A percentile compares a stretch with the other conserved stretches of the same genome.
Evolutionary conservation across 2,113 vertebrate species (phyloP).

Genomic region (Xiphophorus hellerii): DNA sequence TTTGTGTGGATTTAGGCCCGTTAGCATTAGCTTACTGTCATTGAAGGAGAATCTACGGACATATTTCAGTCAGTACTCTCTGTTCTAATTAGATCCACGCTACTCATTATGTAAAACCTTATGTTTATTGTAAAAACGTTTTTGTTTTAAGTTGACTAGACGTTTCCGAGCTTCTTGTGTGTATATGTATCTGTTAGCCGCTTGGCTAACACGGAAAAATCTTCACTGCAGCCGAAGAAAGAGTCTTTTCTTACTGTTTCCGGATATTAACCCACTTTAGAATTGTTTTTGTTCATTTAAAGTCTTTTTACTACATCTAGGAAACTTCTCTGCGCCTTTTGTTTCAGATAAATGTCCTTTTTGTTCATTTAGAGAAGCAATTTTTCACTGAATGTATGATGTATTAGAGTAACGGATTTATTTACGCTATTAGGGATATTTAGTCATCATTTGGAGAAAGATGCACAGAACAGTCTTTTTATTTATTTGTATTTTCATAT

Average conservation of each 20-base stretch:
- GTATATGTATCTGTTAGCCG: background rate
- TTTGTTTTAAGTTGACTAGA: fast-evolving
- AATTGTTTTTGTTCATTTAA: too few relatives aligned
- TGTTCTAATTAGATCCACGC: background rate
- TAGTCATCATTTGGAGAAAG: too few relatives aligned
- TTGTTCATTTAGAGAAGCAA: too few relatives aligned
- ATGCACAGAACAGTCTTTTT: too few relatives aligned
- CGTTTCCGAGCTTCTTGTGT: background rate
- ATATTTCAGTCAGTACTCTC: background rate
- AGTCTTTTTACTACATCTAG: too few relatives aligned
- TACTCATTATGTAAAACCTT: background rate
- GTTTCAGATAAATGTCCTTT: too few relatives aligned
- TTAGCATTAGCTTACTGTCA: constrained; percentile 33
- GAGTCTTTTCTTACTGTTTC: background rate
- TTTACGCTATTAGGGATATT: too few relatives aligned
- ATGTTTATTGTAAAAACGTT: background rate
- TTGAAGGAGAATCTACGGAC: constrained; percentile 9
- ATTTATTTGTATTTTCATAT: too few relatives aligned
- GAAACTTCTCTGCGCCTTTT: too few relatives aligned
- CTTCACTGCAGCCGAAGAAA: too few relatives aligned
- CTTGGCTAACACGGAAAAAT: background rate
- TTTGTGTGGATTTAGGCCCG: fast-evolving
- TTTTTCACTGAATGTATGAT: too few relatives aligned
- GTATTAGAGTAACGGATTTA: too few relatives aligned
- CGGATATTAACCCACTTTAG: background rate